Evolutionary conservation across 2,113 vertebrate species (phyloP).

Genomic region (Alectura lathami): DNA sequence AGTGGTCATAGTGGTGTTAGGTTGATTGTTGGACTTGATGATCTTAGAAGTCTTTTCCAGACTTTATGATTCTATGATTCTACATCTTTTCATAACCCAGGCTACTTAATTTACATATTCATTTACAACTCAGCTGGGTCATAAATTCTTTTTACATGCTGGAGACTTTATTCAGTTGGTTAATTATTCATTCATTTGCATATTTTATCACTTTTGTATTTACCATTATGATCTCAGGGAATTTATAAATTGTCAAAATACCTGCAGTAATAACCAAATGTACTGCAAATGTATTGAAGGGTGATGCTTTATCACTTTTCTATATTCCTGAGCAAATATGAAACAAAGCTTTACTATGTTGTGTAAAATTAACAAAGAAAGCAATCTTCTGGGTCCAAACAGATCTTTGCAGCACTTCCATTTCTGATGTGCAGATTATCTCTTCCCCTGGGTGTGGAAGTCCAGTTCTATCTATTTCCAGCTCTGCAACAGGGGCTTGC

Average conservation of each 20-base stretch:
- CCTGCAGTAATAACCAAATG: neutral
- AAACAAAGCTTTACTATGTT: neutral
- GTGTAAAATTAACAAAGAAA: neutral
- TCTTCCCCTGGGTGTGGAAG: neutral
- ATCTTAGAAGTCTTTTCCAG: no score
- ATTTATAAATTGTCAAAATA: slow-evolving; percentile 1
- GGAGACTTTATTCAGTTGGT: neutral
- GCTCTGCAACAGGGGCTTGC: neutral
- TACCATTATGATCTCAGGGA: neutral
- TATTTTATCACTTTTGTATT: slow-evolving; percentile 20
- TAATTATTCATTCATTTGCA: neutral
- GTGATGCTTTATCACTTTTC: neutral
- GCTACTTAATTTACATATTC: slow-evolving; percentile 32
- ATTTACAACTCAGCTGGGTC: neutral
- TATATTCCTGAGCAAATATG: neutral
- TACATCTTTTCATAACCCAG: neutral
- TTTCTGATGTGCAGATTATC: neutral
- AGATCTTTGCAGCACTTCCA: accelerated
- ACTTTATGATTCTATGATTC: no score
- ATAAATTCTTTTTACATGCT: neutral
- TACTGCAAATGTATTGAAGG: neutral
- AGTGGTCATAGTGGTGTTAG: no score
- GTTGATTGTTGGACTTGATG: no score
- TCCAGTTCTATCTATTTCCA: neutral
- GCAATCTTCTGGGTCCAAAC: neutral